Evolutionary conservation across 2,888 invertebrate species (phyloP), one percentile per base, ranked within the genome.

Genomic region (Sphaerophoria taeniata): DNA sequence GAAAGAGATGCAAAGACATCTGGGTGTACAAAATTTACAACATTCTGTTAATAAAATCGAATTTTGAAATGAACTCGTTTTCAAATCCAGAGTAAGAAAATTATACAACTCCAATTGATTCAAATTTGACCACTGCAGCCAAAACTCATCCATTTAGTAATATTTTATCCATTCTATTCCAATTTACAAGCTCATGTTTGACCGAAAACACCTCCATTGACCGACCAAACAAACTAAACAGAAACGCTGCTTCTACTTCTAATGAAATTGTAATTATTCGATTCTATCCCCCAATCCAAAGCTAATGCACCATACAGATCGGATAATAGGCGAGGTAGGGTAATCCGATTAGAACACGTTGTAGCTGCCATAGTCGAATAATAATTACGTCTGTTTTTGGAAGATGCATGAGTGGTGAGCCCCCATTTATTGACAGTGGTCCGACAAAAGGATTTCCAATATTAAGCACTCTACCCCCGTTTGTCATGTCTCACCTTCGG

Each of bases 261-360:
- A 78, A 79, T 75, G 53, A 79, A 79, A 75, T 84, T 72, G 83
- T 78, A 84, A 84, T 84, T 84, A 84, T 84, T 84, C 79, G 67
- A 75, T 72, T 78, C 53, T 58, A 53, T 70, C 47, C 71, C 43
- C n/a, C n/a, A 34, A 39, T 58, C 39, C 67, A 61, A 24, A 67
- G 34, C 71, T 67, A 75, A 71, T 74, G 65, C 61, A 36, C 55
- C 65, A 78, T 47, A 74, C 39, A 11, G 39, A 71, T 79, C 67
- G 47, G 83, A 79, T 79, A 84, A 79, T 75, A 51, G 72, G 43
- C 47, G 65, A 70, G 77, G 56, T 78, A 73, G 60, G 75, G 53
- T 79, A 84, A 79, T 79, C 83, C 74, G 74, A 84, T 84, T 84
- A 79, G 74, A 60, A 79, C 65, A 69, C 63, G 63, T 67, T 67